Evolutionary conservation across 2,888 invertebrate genomes (phyloP).

Genomic region (Phania funesta): DNA sequence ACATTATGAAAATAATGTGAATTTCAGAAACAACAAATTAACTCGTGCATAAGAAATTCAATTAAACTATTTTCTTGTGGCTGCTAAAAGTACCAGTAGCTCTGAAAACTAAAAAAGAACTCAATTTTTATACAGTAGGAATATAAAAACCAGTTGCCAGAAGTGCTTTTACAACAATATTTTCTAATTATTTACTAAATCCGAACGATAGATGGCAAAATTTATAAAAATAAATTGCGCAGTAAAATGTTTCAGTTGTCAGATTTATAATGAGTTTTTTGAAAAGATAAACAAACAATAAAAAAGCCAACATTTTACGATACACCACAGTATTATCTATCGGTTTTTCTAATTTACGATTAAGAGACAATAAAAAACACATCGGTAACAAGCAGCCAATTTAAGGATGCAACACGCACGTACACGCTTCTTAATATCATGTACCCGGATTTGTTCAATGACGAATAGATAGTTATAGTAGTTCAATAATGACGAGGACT

Average conservation of each 20-base stretch:
- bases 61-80: no score
- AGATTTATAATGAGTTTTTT: constrained; percentile 45
- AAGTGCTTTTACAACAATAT: no score
- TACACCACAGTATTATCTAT: constrained; percentile 45
- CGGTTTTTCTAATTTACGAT: constrained; percentile 18
- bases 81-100: no score
- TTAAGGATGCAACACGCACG: no score
- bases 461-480: no score
- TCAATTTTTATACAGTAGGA: no score
- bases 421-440: no score
- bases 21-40: constrained; percentile 57
- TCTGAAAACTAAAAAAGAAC: no score
- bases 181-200: neutral
- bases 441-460: no score
- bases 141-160: no score
- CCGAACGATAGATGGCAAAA: neutral
- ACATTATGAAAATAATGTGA: no score
- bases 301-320: constrained; percentile 15
- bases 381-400: constrained; percentile 25
- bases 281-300: neutral
- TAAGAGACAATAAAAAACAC: constrained; percentile 56
- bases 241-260: constrained; percentile 32
- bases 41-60: constrained; percentile 68
- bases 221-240: neutral
- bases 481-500: no score